Percentiles rank a stretch among this genome's conserved stretches.
phyloP scores from a whole-genome alignment of 2,888 invertebrate genomes.

The Sphaeridia pumilis region DNA sequence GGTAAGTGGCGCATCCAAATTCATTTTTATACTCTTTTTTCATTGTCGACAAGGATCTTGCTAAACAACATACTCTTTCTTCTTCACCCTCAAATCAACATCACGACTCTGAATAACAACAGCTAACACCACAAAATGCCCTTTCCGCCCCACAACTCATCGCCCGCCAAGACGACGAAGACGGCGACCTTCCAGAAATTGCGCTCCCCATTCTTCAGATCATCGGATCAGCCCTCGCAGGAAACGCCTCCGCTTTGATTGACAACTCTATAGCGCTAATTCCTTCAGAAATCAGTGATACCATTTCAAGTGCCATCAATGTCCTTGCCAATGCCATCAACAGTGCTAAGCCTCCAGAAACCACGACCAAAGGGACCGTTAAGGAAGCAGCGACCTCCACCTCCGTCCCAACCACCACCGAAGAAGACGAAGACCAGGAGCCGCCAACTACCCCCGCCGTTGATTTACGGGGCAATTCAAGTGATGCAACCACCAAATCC shows the following conservation, averaged over 20 bases:
- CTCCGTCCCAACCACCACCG: neutral
- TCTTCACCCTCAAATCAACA: no score
- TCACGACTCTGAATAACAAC: no score
- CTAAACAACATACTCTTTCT: no score
- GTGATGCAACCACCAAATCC: neutral
- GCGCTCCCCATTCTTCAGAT: conserved; percentile 4
- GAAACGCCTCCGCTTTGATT: conserved; percentile 5
- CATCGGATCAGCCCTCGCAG: conserved; percentile 11
- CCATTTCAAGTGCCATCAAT: conserved; percentile 2
- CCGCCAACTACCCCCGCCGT: neutral
- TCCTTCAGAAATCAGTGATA: neutral
- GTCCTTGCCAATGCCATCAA: conserved; percentile 8
- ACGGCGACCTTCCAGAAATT: conserved; percentile 1
- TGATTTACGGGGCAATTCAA: neutral
- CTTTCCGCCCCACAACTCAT: no score
- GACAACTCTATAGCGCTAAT: conserved; percentile 6
- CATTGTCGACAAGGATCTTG: no score
- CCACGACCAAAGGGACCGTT: neutral
- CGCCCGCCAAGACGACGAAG: conserved; percentile 7
- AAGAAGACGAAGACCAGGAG: conserved; percentile 2
- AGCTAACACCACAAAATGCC: no score
- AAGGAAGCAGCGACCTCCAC: neutral
- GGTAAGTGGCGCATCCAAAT: no score
- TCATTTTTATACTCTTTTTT: no score
- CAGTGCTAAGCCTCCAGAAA: neutral